Evolutionary conservation across 2,113 vertebrate species (phyloP), one percentile per base, ranked within the genome.

Genomic region (Lepus timidus): DNA sequence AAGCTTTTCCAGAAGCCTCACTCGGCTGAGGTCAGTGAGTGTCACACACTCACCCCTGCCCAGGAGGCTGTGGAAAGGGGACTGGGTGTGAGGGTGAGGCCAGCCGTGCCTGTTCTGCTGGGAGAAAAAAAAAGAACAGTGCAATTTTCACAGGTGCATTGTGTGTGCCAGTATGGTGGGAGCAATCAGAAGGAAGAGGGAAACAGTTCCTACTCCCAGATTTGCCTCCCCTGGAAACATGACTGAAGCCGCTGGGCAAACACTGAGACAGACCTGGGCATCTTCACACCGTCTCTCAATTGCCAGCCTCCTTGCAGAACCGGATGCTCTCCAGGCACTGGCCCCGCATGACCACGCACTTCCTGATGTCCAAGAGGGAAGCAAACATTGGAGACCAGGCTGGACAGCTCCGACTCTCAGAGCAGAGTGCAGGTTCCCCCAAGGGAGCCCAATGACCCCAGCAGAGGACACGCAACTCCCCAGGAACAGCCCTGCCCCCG

Each of bases 1-100:
- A 85, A 74, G 67, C 25, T 61, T 88, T 88, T 44, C 51, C 73
- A 76, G 94, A 94, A 93, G 55, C 20, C 11, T 95, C 36, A 13
- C 62, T 85, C 51, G 82, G 76, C 76, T 79, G 51, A 55, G 39
- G 52, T 61, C 33, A 61, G 7, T 27, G 52, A 22, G 49, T 85
- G 62, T 89, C 80, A 9, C 27, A n/a, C 1, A 2, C 9, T 27
- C 64, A 29, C 5, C 73, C 33, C 29, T 27, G 36, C 36, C 27
- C 29, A 61, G 81, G 84, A 87, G 19, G 33, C 39, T 29, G 9
- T 39, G 17, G 3, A 64, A 83, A 49, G 31, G 25, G n/a, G 73
- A 52, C 6, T 71, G 68, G n/a, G 11, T 68, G 11, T 51, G 51
- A 13, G 67, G 73, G 44, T 4, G 78, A 91, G 65, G 49, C 36